Conservation (phyloP, 2,797 vertebrate species). For the Huso huso region DNA sequence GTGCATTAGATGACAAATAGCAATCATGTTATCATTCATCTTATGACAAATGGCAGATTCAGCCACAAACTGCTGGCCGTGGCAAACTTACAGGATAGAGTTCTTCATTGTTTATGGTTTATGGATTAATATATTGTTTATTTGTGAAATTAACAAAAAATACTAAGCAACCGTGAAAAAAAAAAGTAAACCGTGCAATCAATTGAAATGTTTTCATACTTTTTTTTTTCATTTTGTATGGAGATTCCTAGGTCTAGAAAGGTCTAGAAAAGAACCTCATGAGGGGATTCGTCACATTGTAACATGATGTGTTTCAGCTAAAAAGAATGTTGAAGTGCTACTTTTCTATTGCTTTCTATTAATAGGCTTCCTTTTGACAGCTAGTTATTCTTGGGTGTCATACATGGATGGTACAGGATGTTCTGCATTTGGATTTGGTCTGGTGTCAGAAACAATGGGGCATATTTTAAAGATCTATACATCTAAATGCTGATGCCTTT, state of each 20-base stretch:
- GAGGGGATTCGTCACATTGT: too few relatives aligned
- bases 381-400: conserved; percentile 35
- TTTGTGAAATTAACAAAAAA: conserved; percentile 78
- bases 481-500: too few relatives aligned
- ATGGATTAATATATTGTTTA: conserved; percentile 78
- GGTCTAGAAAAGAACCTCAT: conserved; percentile 1
- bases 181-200: conserved; percentile 65
- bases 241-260: conserved; percentile 48
- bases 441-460: too few relatives aligned
- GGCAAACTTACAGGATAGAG: conserved; percentile 79
- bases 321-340: background rate
- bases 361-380: conserved; percentile 52
- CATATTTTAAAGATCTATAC: too few relatives aligned
- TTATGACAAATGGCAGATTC: conserved; percentile 79
- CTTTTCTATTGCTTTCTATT: conserved; percentile 16
- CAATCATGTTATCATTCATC: conserved; percentile 78
- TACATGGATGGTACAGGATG: too few relatives aligned
- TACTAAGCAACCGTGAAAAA: conserved; percentile 68
- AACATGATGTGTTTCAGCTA: too few relatives aligned
- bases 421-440: too few relatives aligned
- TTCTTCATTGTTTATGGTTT: conserved; percentile 81
- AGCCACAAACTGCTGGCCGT: conserved; percentile 72
- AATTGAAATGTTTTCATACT: conserved; percentile 48
- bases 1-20: conserved; percentile 72
- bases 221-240: conserved; percentile 45